Evolutionary conservation across 2,888 invertebrate species (phyloP).

Genomic region (Leptarthrus brevirostris): DNA sequence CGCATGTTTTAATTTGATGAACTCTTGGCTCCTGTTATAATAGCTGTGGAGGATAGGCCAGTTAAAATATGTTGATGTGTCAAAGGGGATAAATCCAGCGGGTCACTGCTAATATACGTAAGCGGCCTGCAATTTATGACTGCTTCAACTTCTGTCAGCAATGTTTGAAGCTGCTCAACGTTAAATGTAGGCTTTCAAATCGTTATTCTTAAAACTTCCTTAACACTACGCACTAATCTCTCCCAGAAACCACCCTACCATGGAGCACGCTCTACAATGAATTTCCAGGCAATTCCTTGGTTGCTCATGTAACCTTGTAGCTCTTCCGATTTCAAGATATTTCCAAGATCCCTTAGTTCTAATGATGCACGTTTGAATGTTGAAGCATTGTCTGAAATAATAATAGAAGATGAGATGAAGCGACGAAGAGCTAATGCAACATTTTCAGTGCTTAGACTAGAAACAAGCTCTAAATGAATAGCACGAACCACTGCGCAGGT

Average conservation of each 20-base stretch:
- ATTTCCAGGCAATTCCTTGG: constrained; percentile 14
- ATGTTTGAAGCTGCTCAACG: too few relatives aligned
- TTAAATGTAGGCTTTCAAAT: too few relatives aligned
- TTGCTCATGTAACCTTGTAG: not conserved
- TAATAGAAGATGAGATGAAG: not conserved
- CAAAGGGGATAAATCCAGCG: too few relatives aligned
- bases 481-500: not conserved
- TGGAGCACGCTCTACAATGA: constrained; percentile 2
- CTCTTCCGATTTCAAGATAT: not conserved
- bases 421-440: not conserved
- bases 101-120: too few relatives aligned
- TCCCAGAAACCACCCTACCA: constrained; percentile 1
- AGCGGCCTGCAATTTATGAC: too few relatives aligned
- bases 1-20: too few relatives aligned
- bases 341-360: not conserved
- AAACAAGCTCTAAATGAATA: constrained; percentile 9
- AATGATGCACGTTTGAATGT: not conserved
- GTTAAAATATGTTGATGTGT: too few relatives aligned
- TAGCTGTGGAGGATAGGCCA: too few relatives aligned
- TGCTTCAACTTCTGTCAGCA: too few relatives aligned
- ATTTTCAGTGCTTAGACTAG: not conserved
- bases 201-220: not conserved
- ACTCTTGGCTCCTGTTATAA: too few relatives aligned
- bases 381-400: not conserved
- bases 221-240: not conserved